These are phyloP conservation scores for Rhadina sibilatrix DNA, from an alignment of 2,113 vertebrate genomes.

Conservation along the genomic window DNA sequence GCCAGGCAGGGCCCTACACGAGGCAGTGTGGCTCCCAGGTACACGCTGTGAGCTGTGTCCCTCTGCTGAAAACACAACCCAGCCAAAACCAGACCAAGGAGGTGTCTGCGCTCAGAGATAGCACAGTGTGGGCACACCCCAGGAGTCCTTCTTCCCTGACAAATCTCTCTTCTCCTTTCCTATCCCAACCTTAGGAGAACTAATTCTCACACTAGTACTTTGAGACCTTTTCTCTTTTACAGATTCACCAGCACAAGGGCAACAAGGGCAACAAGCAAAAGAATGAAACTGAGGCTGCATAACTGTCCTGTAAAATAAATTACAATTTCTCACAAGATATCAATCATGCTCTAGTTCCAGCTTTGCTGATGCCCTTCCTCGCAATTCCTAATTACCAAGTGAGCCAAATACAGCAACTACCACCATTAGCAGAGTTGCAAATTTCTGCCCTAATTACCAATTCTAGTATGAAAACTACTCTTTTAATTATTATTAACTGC, in stretches of 20 bases:
- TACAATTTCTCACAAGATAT: not conserved
- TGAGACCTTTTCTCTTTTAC: not conserved
- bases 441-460: slow-evolving; percentile 51
- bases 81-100: accelerated
- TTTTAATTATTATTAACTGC: not conserved
- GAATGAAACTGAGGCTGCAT: not conserved
- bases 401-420: not conserved
- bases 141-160: not conserved
- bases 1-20: not conserved
- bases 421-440: slow-evolving; percentile 6
- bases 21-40: not conserved
- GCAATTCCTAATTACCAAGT: not conserved
- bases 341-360: slow-evolving; percentile 24
- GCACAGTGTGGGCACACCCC: accelerated
- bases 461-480: not conserved
- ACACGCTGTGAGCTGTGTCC: not conserved
- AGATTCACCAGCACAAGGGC: not conserved
- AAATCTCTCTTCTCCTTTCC: not conserved
- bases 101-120: accelerated
- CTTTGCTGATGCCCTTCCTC: not conserved
- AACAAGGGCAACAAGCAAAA: not conserved
- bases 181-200: not conserved
- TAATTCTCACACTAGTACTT: not conserved
- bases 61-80: not conserved
- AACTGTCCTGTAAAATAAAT: not conserved